phyloP scores from a whole-genome alignment of 2,888 invertebrate species.

The Norana najaformis region DNA sequence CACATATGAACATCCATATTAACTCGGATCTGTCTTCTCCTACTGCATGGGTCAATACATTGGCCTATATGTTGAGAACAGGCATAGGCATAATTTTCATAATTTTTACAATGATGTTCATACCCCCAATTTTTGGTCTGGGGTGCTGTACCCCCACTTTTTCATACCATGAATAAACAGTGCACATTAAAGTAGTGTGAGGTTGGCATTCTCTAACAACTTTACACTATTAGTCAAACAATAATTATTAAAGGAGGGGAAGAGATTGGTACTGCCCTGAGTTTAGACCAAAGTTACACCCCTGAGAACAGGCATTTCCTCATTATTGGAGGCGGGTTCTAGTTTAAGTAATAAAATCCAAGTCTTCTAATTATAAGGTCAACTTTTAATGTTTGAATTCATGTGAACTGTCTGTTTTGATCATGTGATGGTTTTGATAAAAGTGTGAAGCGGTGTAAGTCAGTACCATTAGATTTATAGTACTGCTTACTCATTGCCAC shows the following conservation, averaged over 20 bases:
- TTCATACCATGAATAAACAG: too few species aligned
- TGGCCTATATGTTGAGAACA: not conserved
- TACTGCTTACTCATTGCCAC: not conserved
- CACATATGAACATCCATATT: not conserved
- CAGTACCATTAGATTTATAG: not conserved
- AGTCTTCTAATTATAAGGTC: not conserved
- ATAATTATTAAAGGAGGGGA: too few species aligned
- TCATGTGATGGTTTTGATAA: not conserved
- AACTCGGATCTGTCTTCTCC: not conserved
- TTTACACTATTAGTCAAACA: too few species aligned
- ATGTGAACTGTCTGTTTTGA: not conserved
- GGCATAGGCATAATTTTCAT: too few species aligned
- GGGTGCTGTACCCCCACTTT: too few species aligned
- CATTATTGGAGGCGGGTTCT: not conserved
- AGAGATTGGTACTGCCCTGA: too few species aligned
- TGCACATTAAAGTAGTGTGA: too few species aligned
- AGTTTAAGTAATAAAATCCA: not conserved
- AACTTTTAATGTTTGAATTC: not conserved
- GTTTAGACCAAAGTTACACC: too few species aligned
- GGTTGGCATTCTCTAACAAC: too few species aligned
- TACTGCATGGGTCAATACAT: not conserved
- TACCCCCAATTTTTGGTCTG: too few species aligned
- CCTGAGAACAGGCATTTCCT: too few species aligned
- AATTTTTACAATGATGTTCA: too few species aligned
- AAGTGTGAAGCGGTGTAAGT: not conserved